Conservation (phyloP, 1,140 invertebrate species). For the Paraescarpia echinospica region DNA sequence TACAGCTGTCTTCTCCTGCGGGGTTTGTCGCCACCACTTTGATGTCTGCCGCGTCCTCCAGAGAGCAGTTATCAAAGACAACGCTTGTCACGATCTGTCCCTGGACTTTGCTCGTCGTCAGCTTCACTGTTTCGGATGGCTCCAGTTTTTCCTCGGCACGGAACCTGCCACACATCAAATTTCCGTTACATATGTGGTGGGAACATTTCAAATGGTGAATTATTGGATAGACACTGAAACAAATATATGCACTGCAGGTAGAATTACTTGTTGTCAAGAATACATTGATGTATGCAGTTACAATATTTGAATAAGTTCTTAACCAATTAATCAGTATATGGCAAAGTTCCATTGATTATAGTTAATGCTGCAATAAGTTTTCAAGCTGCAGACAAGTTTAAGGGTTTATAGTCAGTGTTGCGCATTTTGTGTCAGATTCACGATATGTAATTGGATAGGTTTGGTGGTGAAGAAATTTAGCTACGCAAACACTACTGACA, state of each 20-base stretch:
- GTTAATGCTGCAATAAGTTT: too few species aligned
- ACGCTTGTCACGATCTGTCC: slow-evolving; percentile 48
- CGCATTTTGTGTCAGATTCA: too few species aligned
- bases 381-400: too few species aligned
- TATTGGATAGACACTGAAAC: not conserved
- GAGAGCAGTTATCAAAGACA: slow-evolving; percentile 76
- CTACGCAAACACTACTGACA: too few species aligned
- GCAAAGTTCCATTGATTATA: too few species aligned
- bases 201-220: not conserved
- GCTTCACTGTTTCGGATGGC: slow-evolving; percentile 8
- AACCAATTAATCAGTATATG: too few species aligned
- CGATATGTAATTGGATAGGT: too few species aligned
- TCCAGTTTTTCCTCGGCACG: slow-evolving; percentile 13
- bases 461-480: too few species aligned
- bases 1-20: slow-evolving; percentile 70
- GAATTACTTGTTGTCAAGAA: not conserved
- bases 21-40: slow-evolving; percentile 85
- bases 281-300: not conserved
- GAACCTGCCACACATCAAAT: slow-evolving; percentile 24
- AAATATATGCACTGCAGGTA: not conserved
- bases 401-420: too few species aligned
- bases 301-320: too few species aligned
- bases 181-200: not conserved
- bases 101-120: slow-evolving; percentile 31
- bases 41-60: slow-evolving; percentile 83